These are phyloP conservation scores for Rhagoletis pomonella DNA, from an alignment of 1,140 invertebrate species.

Conservation along the genomic window DNA sequence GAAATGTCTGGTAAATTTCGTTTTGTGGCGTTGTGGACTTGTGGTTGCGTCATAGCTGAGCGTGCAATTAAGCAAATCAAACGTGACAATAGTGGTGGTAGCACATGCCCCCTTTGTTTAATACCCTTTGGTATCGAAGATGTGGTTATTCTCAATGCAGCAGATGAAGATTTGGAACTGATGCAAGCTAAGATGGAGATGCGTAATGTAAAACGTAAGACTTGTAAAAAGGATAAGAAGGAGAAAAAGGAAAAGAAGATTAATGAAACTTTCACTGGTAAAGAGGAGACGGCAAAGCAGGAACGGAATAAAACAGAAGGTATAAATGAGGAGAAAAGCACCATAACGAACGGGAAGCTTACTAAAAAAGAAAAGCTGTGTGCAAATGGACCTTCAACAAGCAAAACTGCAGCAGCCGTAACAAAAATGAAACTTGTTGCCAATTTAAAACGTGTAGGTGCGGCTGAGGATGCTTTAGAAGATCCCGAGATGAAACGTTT, in stretches of 20 bases:
- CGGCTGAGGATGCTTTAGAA: conserved; percentile 71
- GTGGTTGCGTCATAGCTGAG: conserved; percentile 98
- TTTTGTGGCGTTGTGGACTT: conserved; percentile 94
- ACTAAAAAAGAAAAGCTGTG: conserved; percentile 56
- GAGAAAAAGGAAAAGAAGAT: conserved; percentile 56
- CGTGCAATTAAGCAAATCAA: conserved; percentile 94
- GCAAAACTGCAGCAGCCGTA: conserved; percentile 27
- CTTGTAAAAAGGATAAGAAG: conserved; percentile 81
- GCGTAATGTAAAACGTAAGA: conserved; percentile 81
- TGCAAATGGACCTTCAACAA: conserved; percentile 52
- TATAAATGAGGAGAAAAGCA: background rate
- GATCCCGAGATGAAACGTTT: conserved; percentile 86
- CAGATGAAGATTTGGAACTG: conserved; percentile 84
- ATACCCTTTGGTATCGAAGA: conserved; percentile 85
- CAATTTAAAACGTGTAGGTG: conserved; percentile 64
- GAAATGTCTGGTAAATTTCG: conserved; percentile 98
- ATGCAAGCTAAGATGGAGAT: conserved; percentile 81
- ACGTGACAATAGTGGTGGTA: conserved; percentile 73
- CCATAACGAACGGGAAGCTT: background rate
- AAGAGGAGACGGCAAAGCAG: conserved; percentile 62
- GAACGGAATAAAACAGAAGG: background rate
- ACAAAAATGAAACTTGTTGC: conserved; percentile 50
- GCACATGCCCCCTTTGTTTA: conserved; percentile 79
- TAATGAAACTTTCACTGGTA: background rate
- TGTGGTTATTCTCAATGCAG: conserved; percentile 90